A percentile compares a stretch with the other conserved stretches of the same genome.
Conservation (phyloP, 1,140 invertebrate genomes). For the Ruditapes philippinarum region DNA sequence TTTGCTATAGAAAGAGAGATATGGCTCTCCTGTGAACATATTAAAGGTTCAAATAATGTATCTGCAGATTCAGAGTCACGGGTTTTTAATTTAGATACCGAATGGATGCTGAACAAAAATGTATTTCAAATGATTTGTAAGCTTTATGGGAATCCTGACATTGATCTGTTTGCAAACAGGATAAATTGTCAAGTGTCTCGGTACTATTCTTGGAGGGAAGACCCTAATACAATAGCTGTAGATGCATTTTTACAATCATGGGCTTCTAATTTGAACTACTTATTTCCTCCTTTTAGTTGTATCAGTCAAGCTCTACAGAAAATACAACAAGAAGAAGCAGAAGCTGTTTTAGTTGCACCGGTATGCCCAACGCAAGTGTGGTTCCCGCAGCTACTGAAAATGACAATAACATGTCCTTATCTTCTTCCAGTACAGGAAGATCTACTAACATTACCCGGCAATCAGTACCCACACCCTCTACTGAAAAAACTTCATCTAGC, state of each 20-base stretch:
- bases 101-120: not conserved
- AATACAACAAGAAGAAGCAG: conserved; percentile 9
- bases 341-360: conserved; percentile 38
- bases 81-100: not conserved
- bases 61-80: not conserved
- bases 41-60: not conserved
- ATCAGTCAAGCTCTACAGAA: conserved; percentile 38
- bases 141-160: not conserved
- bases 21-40: conserved; percentile 18
- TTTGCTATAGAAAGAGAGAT: not conserved
- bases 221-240: conserved; percentile 45
- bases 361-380: not conserved
- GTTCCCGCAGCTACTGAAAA: conserved; percentile 9
- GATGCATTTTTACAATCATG: conserved; percentile 62
- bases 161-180: conserved; percentile 67
- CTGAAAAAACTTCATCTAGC: not conserved
- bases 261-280: conserved; percentile 37
- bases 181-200: conserved; percentile 51
- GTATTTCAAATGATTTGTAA: not conserved
- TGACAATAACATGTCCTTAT: not conserved
- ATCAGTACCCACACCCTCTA: not conserved
- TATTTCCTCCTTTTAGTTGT: conserved; percentile 62
- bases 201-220: conserved; percentile 63
- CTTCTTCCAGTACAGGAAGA: not conserved
- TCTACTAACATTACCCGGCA: not conserved